Conservation (phyloP, 2,113 vertebrate species). For the Todiramphus saurophagus region DNA sequence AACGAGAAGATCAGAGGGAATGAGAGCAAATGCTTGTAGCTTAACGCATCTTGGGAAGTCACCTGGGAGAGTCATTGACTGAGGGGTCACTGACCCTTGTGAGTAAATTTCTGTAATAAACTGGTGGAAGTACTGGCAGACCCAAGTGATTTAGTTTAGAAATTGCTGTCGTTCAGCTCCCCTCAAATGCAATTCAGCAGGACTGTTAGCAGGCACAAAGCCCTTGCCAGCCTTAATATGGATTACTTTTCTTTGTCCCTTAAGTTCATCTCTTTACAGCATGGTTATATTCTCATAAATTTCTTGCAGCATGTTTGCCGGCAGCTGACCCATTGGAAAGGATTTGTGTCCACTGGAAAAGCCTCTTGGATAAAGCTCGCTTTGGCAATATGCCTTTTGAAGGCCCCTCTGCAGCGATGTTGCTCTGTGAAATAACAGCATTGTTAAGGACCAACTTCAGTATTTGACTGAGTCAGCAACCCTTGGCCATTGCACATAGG, state of each 20-base stretch:
- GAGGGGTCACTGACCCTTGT: constrained; percentile 59
- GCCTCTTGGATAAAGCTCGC: constrained; percentile 18
- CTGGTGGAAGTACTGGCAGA: constrained; percentile 21
- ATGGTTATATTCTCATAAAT: constrained; percentile 51
- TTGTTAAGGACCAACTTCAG: neutral
- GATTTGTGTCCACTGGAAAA: constrained; percentile 48
- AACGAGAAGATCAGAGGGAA: constrained; percentile 42
- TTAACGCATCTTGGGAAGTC: constrained; percentile 7
- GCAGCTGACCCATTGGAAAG: constrained; percentile 44
- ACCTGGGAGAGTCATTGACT: constrained; percentile 49
- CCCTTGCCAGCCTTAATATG: constrained; percentile 45
- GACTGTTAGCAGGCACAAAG: constrained; percentile 5
- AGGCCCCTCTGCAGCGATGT: neutral
- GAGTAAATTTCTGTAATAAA: constrained; percentile 71
- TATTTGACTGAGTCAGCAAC: neutral
- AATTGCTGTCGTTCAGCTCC: constrained; percentile 36
- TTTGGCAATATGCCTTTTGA: constrained; percentile 3
- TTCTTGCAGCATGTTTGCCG: neutral
- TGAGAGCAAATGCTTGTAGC: neutral
- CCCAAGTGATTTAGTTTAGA: constrained; percentile 56
- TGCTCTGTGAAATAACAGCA: neutral
- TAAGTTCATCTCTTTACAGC: constrained; percentile 52
- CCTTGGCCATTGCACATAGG: rapidly evolving
- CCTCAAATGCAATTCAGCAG: constrained; percentile 58
- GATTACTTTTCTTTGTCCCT: constrained; percentile 64